phyloP scores from a whole-genome alignment of 2,888 invertebrate genomes.

The Plusia festucae region DNA sequence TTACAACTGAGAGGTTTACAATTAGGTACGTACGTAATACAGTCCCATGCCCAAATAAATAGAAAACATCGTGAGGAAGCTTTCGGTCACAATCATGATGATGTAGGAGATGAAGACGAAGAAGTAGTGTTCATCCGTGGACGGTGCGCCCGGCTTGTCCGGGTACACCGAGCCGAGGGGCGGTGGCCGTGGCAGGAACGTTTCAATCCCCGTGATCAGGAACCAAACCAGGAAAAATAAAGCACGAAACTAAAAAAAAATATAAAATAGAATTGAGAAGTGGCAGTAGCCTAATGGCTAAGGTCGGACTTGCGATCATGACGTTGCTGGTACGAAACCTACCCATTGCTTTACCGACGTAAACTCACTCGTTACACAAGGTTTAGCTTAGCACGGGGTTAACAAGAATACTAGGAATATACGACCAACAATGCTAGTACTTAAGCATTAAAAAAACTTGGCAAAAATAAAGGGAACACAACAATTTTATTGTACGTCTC shows the following conservation, averaged over 20 bases:
- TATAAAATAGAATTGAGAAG: no score
- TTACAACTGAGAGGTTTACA: not conserved
- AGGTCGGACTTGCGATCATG: no score
- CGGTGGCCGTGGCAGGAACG: slow-evolving; percentile 42
- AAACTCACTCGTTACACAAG: no score
- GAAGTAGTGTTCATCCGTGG: slow-evolving; percentile 10
- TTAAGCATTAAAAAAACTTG: no score
- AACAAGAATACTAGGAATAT: no score
- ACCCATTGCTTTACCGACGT: no score
- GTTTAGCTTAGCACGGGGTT: no score
- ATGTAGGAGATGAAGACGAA: slow-evolving; percentile 55
- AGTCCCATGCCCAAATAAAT: slow-evolving; percentile 59
- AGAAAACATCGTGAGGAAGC: slow-evolving; percentile 54
- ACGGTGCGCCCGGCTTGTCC: slow-evolving; percentile 14
- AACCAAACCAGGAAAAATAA: slow-evolving; percentile 61
- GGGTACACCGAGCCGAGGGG: slow-evolving; percentile 40
- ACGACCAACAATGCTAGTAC: no score
- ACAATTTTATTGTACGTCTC: no score
- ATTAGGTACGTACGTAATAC: slow-evolving; percentile 57
- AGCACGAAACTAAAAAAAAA: slow-evolving; percentile 63
- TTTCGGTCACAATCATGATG: slow-evolving; percentile 58
- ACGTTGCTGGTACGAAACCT: no score
- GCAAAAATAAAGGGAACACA: no score
- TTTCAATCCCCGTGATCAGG: slow-evolving; percentile 54
- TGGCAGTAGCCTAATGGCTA: no score